Evolutionary conservation across 2,888 invertebrate species (phyloP).

Genomic region (Elegia similella): DNA sequence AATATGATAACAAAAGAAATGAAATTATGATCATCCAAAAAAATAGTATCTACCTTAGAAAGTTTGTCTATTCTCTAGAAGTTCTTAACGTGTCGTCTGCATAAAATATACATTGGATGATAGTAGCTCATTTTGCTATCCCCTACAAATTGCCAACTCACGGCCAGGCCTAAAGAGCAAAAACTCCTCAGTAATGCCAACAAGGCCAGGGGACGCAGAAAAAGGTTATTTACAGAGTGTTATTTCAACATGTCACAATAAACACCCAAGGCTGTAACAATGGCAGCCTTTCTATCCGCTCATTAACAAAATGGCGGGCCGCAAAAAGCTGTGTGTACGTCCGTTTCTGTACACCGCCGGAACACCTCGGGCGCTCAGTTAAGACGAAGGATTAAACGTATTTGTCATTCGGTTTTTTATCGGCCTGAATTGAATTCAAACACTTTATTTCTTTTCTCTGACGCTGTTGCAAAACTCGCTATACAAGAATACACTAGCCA

Average conservation of each 20-base stretch:
- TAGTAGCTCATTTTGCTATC: too few species aligned
- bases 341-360: conserved; percentile 52
- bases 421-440: neutral
- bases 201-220: conserved; percentile 6
- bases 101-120: too few species aligned
- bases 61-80: too few species aligned
- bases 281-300: conserved; percentile 75
- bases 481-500: too few species aligned
- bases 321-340: conserved; percentile 70
- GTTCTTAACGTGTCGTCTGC: too few species aligned
- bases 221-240: conserved; percentile 12
- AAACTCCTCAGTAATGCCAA: neutral
- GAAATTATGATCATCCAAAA: too few species aligned
- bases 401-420: conserved; percentile 10
- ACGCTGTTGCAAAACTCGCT: neutral
- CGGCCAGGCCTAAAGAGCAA: neutral
- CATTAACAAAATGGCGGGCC: conserved; percentile 63
- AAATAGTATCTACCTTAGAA: too few species aligned
- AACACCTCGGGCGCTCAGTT: conserved; percentile 49
- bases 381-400: conserved; percentile 10
- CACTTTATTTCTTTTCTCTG: neutral
- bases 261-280: conserved; percentile 37
- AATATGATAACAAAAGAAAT: too few species aligned
- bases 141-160: too few species aligned
- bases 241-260: conserved; percentile 21